phyloP scores from a whole-genome alignment of 2,113 vertebrate genomes.

The Chroicocephalus ridibundus region DNA sequence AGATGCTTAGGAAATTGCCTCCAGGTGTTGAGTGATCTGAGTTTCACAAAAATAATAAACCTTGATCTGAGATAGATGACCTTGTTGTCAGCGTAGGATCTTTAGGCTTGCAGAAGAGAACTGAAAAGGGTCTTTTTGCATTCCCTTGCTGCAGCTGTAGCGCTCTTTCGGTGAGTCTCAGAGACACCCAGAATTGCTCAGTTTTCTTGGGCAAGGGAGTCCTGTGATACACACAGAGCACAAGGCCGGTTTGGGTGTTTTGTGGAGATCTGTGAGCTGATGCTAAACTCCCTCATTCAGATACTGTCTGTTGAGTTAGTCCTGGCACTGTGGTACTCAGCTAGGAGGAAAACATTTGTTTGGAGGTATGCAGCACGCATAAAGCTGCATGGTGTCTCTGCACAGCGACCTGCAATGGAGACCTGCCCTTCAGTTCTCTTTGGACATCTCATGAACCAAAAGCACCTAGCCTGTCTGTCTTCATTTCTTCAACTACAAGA shows the following conservation, averaged over 20 bases:
- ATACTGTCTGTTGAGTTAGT: not conserved
- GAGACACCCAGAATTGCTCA: not conserved
- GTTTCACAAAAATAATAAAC: slow-evolving; percentile 54
- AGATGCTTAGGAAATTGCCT: slow-evolving; percentile 64
- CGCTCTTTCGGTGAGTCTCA: not conserved
- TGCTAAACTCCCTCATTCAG: not conserved
- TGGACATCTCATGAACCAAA: not conserved
- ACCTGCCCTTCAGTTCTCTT: not conserved
- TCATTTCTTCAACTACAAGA: not conserved
- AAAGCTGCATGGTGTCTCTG: not conserved
- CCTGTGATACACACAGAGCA: not conserved
- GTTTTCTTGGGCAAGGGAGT: not conserved
- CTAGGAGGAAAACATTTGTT: not conserved
- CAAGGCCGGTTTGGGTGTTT: not conserved
- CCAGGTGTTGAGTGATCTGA: slow-evolving; percentile 42
- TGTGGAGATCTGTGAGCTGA: not conserved
- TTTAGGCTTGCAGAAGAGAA: not conserved
- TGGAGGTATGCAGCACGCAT: not conserved
- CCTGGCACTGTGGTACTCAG: not conserved
- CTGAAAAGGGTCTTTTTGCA: not conserved
- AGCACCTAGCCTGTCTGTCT: not conserved
- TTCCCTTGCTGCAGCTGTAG: not conserved
- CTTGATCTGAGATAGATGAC: slow-evolving; percentile 28
- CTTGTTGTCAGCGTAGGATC: not conserved
- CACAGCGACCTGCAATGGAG: not conserved